Percentiles rank a stretch among this genome's conserved stretches.
Conservation (phyloP, 2,888 invertebrate species). For the Stramonita haemastoma region DNA sequence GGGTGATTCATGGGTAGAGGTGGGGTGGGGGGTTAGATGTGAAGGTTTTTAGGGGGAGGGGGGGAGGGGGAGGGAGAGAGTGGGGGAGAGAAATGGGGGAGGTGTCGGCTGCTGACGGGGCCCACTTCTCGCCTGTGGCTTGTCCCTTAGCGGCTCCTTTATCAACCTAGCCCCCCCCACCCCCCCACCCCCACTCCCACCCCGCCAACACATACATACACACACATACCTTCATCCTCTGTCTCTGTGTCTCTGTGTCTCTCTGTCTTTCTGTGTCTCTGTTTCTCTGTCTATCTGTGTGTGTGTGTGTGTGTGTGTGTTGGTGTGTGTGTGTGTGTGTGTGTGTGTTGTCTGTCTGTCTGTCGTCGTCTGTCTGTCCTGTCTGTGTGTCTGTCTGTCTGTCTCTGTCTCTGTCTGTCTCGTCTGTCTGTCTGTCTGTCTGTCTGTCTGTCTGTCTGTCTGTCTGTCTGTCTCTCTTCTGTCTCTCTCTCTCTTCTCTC, state of each 20-base stretch:
- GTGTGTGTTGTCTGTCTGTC: too few relatives aligned
- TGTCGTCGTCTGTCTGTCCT: neutral
- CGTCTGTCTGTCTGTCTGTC: neutral
- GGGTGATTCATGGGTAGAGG: too few relatives aligned
- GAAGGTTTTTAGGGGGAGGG: too few relatives aligned
- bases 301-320: too few relatives aligned
- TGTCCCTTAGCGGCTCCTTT: too few relatives aligned
- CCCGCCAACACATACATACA: neutral
- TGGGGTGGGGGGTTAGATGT: too few relatives aligned
- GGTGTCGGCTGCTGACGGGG: neutral
- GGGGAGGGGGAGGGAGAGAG: too few relatives aligned
- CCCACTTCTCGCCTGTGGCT: neutral
- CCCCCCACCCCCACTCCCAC: neutral
- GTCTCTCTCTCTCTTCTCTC: neutral
- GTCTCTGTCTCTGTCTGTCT: neutral
- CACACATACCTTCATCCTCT: too few relatives aligned
- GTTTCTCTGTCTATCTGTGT: neutral
- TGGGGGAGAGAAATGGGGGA: too few relatives aligned
- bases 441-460: neutral
- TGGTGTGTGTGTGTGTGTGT: too few relatives aligned
- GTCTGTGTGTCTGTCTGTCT: neutral
- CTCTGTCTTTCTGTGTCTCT: too few relatives aligned
- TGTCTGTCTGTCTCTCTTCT: neutral
- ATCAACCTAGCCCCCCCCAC: neutral
- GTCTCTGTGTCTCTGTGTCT: too few relatives aligned